These are phyloP conservation scores for Perodicticus potto DNA, from an alignment of 2,797 vertebrate genomes.

Conservation along the genomic window DNA sequence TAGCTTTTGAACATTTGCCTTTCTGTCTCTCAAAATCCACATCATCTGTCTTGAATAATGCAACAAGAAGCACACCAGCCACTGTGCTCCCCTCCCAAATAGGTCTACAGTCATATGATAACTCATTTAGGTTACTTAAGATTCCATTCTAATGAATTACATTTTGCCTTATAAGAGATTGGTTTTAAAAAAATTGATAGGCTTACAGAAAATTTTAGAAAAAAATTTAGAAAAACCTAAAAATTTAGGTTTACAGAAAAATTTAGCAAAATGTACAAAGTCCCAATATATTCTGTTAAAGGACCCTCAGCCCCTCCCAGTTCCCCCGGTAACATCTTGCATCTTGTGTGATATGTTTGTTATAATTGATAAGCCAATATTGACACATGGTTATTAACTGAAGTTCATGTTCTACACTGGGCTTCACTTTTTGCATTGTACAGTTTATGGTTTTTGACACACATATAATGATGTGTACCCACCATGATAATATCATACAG, in stretches of 20 bases:
- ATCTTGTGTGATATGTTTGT: not conserved
- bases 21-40: constrained; percentile 26
- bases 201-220: constrained; percentile 7
- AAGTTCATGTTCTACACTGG: not conserved
- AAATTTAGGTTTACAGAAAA: not conserved
- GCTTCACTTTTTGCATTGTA: not conserved
- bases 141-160: constrained; percentile 57
- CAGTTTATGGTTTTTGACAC: not conserved
- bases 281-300: not conserved
- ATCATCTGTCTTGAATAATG: not conserved
- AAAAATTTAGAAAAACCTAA: too few relatives aligned
- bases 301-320: not conserved
- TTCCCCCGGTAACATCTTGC: not conserved
- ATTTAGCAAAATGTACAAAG: not conserved
- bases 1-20: constrained; percentile 77
- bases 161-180: constrained; percentile 34
- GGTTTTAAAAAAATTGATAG: not conserved
- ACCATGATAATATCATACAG: not conserved
- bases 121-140: constrained; percentile 68
- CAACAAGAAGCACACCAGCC: not conserved
- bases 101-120: not conserved
- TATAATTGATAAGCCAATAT: not conserved
- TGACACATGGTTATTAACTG: not conserved
- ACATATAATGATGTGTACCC: not conserved
- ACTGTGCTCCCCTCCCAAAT: not conserved